Percentiles rank a stretch among this genome's conserved stretches.
Evolutionary conservation across 2,797 vertebrate genomes (phyloP).

Genomic region (Enteromius viviparus): DNA sequence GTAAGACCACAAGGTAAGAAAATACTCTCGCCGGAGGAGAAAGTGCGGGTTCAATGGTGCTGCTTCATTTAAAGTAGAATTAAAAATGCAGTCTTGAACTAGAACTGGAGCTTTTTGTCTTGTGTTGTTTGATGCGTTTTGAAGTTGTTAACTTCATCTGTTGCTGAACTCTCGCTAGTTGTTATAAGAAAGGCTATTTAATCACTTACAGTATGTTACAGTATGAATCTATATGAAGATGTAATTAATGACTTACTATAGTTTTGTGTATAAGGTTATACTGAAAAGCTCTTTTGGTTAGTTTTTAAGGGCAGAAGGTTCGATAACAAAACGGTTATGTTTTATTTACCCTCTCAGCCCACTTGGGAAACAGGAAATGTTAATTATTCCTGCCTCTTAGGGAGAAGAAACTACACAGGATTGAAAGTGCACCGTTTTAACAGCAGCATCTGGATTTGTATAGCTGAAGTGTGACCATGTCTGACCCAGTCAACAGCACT

Average conservation of each 20-base stretch:
- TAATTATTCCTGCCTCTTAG: neutral
- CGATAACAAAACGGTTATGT: neutral
- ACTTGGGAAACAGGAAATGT: neutral
- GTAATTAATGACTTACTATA: neutral
- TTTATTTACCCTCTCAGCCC: constrained; percentile 9
- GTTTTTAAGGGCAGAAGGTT: neutral
- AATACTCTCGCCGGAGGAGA: constrained; percentile 21
- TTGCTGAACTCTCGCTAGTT: constrained; percentile 1
- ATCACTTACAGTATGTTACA: neutral
- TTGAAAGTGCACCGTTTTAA: constrained; percentile 14
- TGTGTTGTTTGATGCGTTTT: neutral
- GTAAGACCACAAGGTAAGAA: constrained; percentile 42
- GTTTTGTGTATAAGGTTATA: neutral
- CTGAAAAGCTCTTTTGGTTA: neutral
- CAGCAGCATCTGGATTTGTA: constrained; percentile 48
- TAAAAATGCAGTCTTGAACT: neutral
- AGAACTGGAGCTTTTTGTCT: neutral
- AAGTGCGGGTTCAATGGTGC: neutral
- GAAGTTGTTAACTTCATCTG: neutral
- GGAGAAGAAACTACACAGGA: neutral
- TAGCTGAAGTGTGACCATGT: constrained; percentile 70
- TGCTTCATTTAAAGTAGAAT: neutral
- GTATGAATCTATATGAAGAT: neutral
- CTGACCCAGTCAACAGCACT: constrained; percentile 73
- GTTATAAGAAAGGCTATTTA: neutral